A percentile compares a stretch with the other conserved stretches of the same genome.
Conservation (phyloP, 2,113 vertebrate species). For the Nerophis lumbriciformis region DNA sequence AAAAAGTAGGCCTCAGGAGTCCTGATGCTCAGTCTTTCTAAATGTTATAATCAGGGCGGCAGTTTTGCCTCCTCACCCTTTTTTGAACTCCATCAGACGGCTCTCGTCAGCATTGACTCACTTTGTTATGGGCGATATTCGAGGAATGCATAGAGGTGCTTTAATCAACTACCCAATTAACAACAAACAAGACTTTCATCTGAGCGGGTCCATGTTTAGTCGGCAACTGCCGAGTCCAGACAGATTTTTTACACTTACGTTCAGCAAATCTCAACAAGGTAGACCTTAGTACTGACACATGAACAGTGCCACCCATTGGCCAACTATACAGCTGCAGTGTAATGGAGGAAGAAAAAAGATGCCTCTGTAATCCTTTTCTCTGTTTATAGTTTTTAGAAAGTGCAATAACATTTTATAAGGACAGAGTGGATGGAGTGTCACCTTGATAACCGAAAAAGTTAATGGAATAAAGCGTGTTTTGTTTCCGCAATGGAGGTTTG, state of each 20-base stretch:
- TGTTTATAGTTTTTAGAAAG: constrained; percentile 4
- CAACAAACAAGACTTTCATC: constrained; percentile 64
- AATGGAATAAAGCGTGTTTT: constrained; percentile 7
- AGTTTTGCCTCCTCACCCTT: constrained; percentile 52
- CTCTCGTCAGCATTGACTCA: constrained; percentile 30
- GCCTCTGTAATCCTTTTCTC: not conserved
- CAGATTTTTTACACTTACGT: constrained; percentile 43
- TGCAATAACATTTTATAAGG: constrained; percentile 1
- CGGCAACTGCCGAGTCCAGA: constrained; percentile 43
- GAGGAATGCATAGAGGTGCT: constrained; percentile 41
- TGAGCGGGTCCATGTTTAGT: constrained; percentile 34
- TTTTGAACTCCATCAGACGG: constrained; percentile 40
- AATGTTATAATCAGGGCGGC: constrained; percentile 61
- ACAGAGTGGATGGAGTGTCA: constrained; percentile 1
- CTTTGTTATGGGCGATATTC: constrained; percentile 43
- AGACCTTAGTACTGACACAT: constrained; percentile 20
- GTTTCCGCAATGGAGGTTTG: not conserved
- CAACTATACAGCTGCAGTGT: constrained; percentile 19
- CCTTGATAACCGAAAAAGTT: constrained; percentile 7
- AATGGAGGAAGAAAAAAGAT: not conserved
- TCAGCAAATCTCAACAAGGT: constrained; percentile 37
- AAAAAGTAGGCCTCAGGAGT: not conserved
- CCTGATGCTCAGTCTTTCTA: constrained; percentile 4
- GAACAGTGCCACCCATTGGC: constrained; percentile 65
- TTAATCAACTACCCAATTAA: constrained; percentile 56